A percentile compares a stretch with the other conserved stretches of the same genome.
These are phyloP conservation scores for Drosophila parabipectinata DNA, from an alignment of 1,140 invertebrate genomes.

Conservation along the genomic window DNA sequence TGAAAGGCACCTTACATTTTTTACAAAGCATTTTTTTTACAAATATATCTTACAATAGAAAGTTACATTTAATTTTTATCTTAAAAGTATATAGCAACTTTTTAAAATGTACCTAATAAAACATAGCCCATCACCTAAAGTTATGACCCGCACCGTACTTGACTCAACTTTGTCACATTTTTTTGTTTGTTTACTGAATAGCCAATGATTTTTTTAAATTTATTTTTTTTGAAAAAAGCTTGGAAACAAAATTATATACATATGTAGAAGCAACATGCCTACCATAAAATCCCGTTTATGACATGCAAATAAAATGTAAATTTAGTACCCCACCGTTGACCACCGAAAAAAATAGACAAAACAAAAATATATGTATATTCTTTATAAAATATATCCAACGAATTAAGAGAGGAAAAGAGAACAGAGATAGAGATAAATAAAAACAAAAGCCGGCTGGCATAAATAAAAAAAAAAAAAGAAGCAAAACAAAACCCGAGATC, in stretches of 20 bases:
- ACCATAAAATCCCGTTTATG: slow-evolving; percentile 52
- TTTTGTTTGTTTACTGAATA: slow-evolving; percentile 57
- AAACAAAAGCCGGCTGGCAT: slow-evolving; percentile 62
- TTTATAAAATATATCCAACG: slow-evolving; percentile 2
- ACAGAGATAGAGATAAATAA: slow-evolving; percentile 22
- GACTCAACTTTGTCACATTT: slow-evolving; percentile 20
- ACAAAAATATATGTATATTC: slow-evolving; percentile 20
- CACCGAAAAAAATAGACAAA: slow-evolving; percentile 30
- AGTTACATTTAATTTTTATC: no score
- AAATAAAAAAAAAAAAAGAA: slow-evolving; percentile 46
- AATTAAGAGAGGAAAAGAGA: slow-evolving; percentile 4
- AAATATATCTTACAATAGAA: no score
- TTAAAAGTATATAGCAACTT: no score
- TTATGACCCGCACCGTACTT: slow-evolving; percentile 13
- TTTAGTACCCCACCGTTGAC: slow-evolving; percentile 45
- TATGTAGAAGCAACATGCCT: slow-evolving; percentile 36
- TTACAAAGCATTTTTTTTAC: no score
- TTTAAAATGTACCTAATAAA: no score
- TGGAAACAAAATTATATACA: slow-evolving; percentile 34
- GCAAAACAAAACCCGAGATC: slow-evolving; percentile 43
- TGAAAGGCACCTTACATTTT: no score
- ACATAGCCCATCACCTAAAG: no score
- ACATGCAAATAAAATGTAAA: slow-evolving; percentile 77
- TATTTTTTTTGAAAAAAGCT: slow-evolving; percentile 40
- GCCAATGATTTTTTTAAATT: no score